Evolutionary conservation across 92 coral and sea anemone species (phyloP).

Genomic region (Porites rus): DNA sequence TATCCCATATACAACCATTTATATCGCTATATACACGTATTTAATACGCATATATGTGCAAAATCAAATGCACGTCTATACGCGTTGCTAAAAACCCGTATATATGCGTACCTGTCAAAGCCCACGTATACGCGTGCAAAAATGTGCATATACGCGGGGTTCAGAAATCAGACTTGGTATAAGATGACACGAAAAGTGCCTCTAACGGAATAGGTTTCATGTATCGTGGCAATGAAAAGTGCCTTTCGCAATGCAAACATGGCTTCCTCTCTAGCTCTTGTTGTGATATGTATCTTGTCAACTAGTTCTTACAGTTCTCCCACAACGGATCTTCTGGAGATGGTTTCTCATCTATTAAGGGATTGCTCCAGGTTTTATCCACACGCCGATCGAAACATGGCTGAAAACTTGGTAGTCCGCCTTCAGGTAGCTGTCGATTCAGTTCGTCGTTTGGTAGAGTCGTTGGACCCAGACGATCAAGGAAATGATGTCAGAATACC

Average conservation of each 20-base stretch:
- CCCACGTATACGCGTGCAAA: conserved; percentile 1
- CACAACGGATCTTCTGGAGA: conserved; percentile 4
- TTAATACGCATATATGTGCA: too few relatives aligned
- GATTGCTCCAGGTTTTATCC: conserved; percentile 8
- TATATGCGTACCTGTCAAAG: background rate
- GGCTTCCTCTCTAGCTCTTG: background rate
- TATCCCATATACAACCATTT: background rate
- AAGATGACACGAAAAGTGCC: conserved; percentile 13
- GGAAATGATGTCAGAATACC: conserved; percentile 9
- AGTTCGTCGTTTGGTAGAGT: conserved; percentile 3
- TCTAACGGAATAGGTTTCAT: background rate
- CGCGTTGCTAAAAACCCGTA: background rate
- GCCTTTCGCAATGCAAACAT: conserved; percentile 12
- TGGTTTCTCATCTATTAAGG: background rate
- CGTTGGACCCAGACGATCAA: conserved; percentile 6
- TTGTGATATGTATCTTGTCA: background rate
- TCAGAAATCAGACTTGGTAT: background rate
- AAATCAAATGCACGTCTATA: conserved; percentile 1
- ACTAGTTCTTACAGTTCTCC: background rate
- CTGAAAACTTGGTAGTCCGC: background rate
- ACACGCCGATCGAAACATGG: conserved; percentile 3
- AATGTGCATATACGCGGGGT: conserved; percentile 7
- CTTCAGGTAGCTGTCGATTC: background rate
- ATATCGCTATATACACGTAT: too few relatives aligned
- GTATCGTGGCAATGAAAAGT: conserved; percentile 18